These are phyloP conservation scores for Sula dactylatra DNA, from an alignment of 2,113 vertebrate genomes.

Conservation along the genomic window DNA sequence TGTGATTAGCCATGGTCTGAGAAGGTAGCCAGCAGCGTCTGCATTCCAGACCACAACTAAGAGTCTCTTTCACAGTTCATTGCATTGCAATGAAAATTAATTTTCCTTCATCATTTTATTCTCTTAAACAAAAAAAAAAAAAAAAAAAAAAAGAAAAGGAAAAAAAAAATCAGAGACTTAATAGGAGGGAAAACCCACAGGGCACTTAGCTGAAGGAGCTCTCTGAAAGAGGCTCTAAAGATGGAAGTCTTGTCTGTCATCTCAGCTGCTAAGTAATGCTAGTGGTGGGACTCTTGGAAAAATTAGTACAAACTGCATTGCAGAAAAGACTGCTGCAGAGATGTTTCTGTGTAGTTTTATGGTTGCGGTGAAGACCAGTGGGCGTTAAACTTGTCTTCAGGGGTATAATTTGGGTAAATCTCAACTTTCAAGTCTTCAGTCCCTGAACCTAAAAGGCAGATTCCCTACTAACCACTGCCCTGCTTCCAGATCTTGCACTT, in stretches of 20 bases:
- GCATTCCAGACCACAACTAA: conserved; percentile 65
- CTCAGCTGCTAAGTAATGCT: conserved; percentile 24
- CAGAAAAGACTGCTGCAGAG: neutral
- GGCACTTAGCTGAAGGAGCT: conserved; percentile 20
- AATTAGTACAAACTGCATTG: neutral
- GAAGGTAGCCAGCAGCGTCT: conserved; percentile 51
- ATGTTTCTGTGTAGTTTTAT: conserved; percentile 27
- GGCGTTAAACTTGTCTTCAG: conserved; percentile 11
- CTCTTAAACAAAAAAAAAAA: neutral
- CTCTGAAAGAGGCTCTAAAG: conserved; percentile 29
- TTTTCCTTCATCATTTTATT: conserved; percentile 52
- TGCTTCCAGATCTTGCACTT: conserved; percentile 17
- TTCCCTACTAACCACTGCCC: neutral
- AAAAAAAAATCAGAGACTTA: neutral
- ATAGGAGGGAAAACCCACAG: conserved; percentile 16
- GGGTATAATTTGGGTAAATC: conserved; percentile 36
- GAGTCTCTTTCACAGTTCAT: conserved; percentile 52
- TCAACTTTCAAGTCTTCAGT: conserved; percentile 17
- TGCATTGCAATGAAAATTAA: conserved; percentile 59
- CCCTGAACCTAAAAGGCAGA: neutral
- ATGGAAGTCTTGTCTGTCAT: conserved; percentile 59
- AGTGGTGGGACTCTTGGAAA: conserved; percentile 23
- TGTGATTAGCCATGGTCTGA: conserved; percentile 62
- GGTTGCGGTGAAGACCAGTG: neutral
- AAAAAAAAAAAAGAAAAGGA: neutral